Percentiles rank a stretch among this genome's conserved stretches.
Conservation (phyloP, 2,888 invertebrate genomes). For the Sesamia inferens region DNA sequence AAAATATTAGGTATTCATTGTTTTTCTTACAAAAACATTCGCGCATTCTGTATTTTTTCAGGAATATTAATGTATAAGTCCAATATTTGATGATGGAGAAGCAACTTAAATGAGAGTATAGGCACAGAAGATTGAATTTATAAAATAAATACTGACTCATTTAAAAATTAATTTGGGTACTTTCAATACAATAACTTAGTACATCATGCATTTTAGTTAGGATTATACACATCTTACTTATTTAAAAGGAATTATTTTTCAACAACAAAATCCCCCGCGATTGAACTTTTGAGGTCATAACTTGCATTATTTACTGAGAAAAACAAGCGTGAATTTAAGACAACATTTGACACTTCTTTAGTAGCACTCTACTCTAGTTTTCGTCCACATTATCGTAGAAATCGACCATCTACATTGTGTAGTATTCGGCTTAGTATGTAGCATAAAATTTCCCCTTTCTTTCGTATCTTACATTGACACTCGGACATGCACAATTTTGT, state of each 20-base stretch:
- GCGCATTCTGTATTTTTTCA: constrained; percentile 8
- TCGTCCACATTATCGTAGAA: neutral
- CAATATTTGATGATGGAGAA: neutral
- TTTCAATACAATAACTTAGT: neutral
- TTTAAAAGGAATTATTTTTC: too few species aligned
- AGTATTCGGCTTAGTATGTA: neutral
- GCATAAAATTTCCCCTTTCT: neutral
- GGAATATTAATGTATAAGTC: neutral
- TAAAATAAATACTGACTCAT: neutral
- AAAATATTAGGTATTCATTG: constrained; percentile 16
- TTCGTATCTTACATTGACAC: constrained; percentile 6
- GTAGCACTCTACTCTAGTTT: too few species aligned
- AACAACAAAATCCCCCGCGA: neutral
- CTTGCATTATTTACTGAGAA: neutral
- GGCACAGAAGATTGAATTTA: neutral
- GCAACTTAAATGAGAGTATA: neutral
- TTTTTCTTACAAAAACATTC: constrained; percentile 5
- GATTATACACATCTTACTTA: neutral
- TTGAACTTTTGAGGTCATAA: neutral
- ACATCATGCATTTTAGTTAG: neutral
- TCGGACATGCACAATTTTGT: constrained; percentile 16
- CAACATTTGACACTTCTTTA: neutral
- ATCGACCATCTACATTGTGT: neutral
- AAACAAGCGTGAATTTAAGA: neutral
- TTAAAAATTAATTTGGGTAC: neutral